Evolutionary conservation across 2,113 vertebrate species (phyloP).

Genomic region (Sinocyclocheilus rhinocerous): DNA sequence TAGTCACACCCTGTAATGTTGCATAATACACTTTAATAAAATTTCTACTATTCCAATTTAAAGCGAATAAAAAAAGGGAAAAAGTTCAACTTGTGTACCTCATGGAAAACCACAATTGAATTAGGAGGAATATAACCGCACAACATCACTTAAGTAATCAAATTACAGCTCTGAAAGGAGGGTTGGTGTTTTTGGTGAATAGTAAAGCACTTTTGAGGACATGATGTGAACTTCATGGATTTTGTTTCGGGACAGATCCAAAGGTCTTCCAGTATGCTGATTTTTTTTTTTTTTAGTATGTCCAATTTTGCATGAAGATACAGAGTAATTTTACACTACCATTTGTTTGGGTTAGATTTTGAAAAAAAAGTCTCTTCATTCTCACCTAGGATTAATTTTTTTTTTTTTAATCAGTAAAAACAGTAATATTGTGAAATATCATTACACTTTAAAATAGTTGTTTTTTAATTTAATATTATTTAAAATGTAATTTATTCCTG

Average conservation of each 20-base stretch:
- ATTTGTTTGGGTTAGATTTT: background rate
- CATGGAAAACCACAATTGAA: constrained; percentile 1
- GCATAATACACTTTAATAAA: background rate
- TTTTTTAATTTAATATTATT: no score
- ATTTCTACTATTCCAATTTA: background rate
- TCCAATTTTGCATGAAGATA: background rate
- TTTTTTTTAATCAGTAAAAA: no score
- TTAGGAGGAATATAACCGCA: background rate
- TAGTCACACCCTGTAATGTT: constrained; percentile 2
- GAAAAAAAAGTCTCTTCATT: no score
- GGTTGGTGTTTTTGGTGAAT: background rate
- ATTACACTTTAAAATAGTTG: no score
- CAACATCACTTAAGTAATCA: background rate
- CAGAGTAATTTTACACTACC: background rate
- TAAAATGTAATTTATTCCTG: no score
- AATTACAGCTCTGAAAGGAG: background rate
- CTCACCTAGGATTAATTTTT: no score
- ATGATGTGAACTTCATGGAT: background rate
- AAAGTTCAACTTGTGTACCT: background rate
- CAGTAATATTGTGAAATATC: no score
- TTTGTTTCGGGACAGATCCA: background rate
- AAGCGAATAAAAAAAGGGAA: background rate
- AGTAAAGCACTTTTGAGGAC: background rate
- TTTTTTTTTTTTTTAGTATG: background rate
- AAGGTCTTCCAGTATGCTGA: background rate